phyloP scores from a whole-genome alignment of 2,113 vertebrate species.

The Pavo muticus region DNA sequence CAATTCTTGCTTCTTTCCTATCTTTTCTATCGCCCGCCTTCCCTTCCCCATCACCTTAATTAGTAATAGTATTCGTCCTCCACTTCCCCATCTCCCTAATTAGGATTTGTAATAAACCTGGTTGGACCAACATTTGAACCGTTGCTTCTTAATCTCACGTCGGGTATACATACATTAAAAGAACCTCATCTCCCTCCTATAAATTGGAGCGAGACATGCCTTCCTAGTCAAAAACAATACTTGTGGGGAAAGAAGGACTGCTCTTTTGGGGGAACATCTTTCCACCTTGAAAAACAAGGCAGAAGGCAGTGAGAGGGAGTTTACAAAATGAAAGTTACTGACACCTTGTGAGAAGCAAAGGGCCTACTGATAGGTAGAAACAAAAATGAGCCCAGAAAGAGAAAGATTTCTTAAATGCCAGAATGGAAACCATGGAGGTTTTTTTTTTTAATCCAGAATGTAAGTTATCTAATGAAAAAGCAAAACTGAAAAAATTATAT shows the following conservation, averaged over 20 bases:
- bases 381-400: neutral
- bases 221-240: neutral
- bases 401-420: neutral
- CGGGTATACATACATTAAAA: too few relatives aligned
- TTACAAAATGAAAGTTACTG: neutral
- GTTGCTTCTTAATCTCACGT: too few relatives aligned
- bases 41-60: too few relatives aligned
- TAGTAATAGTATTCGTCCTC: too few relatives aligned
- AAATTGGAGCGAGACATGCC: too few relatives aligned
- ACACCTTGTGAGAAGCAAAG: neutral
- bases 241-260: neutral
- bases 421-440: neutral
- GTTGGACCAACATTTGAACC: too few relatives aligned
- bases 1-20: too few relatives aligned
- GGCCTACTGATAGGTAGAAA: neutral
- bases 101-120: too few relatives aligned
- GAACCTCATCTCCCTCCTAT: too few relatives aligned
- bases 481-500: neutral
- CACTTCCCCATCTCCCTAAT: too few relatives aligned
- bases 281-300: neutral
- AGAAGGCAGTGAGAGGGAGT: neutral
- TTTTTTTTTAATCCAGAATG: neutral
- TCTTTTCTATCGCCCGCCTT: too few relatives aligned
- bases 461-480: neutral
- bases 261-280: neutral